Conservation (phyloP, 2,113 vertebrate genomes). For the Chrysochloris asiatica region DNA sequence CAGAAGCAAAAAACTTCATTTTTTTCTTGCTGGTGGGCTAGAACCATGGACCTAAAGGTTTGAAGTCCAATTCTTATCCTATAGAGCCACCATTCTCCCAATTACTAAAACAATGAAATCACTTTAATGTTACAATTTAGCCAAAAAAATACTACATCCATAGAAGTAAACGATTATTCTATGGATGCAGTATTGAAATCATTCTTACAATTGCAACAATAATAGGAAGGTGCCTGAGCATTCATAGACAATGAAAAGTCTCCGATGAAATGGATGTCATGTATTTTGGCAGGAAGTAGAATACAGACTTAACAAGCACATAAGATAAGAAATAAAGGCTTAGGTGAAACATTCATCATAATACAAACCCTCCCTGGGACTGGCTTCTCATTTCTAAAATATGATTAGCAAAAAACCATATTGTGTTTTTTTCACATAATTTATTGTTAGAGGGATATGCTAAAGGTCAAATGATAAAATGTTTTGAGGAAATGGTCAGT, state of each 20-base stretch:
- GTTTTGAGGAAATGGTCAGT: neutral
- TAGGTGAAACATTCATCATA: neutral
- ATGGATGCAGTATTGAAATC: neutral
- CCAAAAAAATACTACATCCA: neutral
- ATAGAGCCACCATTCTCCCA: no score
- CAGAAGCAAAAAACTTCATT: no score
- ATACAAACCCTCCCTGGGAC: neutral
- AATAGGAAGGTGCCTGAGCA: neutral
- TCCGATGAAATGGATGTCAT: no score
- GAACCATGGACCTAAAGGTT: no score
- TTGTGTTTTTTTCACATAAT: neutral
- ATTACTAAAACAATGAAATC: neutral
- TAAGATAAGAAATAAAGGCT: neutral
- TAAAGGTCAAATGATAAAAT: conserved; percentile 15
- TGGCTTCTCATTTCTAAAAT: neutral
- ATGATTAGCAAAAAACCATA: neutral
- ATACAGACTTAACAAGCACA: neutral
- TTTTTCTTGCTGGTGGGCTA: no score
- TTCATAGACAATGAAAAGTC: neutral
- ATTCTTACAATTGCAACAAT: no score
- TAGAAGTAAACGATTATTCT: no score
- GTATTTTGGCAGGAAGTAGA: neutral
- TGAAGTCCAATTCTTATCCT: no score
- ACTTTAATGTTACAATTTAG: neutral
- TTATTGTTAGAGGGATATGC: neutral